A percentile compares a stretch with the other conserved stretches of the same genome.
Conservation (phyloP, 2,797 vertebrate genomes). For the Lophius americanus region DNA sequence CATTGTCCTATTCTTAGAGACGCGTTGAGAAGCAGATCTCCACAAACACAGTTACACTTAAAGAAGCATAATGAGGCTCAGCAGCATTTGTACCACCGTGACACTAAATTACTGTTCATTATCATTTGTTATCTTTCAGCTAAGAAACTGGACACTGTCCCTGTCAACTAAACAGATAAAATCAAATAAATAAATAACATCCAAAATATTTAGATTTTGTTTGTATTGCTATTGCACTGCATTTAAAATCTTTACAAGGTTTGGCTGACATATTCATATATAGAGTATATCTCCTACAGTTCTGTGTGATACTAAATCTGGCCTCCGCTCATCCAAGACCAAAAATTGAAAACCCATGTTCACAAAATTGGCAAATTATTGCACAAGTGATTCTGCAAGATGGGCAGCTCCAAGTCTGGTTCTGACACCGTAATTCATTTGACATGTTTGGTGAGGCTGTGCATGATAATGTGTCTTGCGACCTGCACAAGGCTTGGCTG, state of each 20-base stretch:
- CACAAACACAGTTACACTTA: conserved; percentile 25
- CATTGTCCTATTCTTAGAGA: conserved; percentile 44
- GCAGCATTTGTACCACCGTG: conserved; percentile 17
- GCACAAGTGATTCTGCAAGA: conserved; percentile 29
- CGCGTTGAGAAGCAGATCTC: not conserved
- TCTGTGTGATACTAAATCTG: conserved; percentile 2
- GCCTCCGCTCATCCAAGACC: conserved; percentile 28
- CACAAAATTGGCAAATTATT: conserved; percentile 33
- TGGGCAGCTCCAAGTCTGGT: conserved; percentile 31
- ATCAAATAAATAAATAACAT: conserved; percentile 52
- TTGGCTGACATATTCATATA: not conserved
- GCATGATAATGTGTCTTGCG: conserved; percentile 59
- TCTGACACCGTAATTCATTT: conserved; percentile 57
- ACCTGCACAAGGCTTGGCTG: conserved; percentile 61
- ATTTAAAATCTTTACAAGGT: not conserved
- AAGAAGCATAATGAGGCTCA: conserved; percentile 43
- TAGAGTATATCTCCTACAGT: not conserved
- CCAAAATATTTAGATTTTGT: conserved; percentile 47
- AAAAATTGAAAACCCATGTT: conserved; percentile 29
- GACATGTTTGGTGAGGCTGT: conserved; percentile 55
- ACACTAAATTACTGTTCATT: not conserved
- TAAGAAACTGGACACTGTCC: too few species aligned
- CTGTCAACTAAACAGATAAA: not conserved
- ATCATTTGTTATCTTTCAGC: conserved; percentile 40
- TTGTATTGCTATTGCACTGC: conserved; percentile 19